Percentiles rank a stretch among this genome's conserved stretches.
Evolutionary conservation across 2,888 invertebrate species (phyloP).

Genomic region (Lamellibrachia columna): DNA sequence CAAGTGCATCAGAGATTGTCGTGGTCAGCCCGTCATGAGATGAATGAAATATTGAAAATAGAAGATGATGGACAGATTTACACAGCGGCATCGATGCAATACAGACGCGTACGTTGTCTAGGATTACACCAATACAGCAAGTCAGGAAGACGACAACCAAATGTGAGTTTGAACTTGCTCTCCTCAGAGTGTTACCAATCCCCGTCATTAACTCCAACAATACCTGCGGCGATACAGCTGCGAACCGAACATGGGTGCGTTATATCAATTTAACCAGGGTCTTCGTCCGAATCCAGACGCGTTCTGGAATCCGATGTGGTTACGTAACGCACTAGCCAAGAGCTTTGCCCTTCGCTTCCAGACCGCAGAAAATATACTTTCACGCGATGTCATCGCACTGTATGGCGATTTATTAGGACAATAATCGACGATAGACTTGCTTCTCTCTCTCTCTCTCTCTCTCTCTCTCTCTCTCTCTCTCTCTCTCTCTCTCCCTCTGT

Average conservation of each 20-base stretch:
- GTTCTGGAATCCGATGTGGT: neutral
- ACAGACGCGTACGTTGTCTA: neutral
- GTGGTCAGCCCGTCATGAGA: neutral
- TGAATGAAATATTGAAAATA: neutral
- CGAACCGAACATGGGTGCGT: neutral
- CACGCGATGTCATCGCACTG: no score
- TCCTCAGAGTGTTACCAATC: neutral
- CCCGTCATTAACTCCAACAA: neutral
- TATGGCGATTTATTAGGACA: no score
- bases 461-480: no score
- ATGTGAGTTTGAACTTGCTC: neutral
- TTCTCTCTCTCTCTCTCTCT: no score
- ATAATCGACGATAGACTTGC: no score
- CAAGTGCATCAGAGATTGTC: neutral
- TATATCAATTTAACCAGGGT: neutral
- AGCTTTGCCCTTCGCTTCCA: no score
- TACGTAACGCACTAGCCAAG: neutral
- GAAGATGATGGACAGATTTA: neutral
- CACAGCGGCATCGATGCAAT: neutral
- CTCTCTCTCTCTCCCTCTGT: no score
- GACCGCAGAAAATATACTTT: no score
- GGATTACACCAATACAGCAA: neutral
- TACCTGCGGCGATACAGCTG: neutral
- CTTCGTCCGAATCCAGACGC: neutral
- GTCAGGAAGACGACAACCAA: neutral